Evolutionary conservation across 2,113 vertebrate genomes (phyloP).

Genomic region (Onychostruthus taczanowskii): DNA sequence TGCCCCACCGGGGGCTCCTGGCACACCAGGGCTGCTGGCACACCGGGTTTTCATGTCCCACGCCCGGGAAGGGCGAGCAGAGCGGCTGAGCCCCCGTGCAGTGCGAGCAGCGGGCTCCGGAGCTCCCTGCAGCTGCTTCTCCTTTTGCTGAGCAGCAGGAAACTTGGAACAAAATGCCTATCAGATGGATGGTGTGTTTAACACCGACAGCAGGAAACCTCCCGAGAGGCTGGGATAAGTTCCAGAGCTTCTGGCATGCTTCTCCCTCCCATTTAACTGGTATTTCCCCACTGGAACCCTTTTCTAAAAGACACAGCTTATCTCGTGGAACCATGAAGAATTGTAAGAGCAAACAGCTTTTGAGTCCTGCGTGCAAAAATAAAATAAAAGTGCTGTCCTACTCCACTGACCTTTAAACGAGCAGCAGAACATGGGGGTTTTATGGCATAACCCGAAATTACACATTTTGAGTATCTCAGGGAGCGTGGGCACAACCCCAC

Average conservation of each 20-base stretch:
- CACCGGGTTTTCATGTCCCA: background rate
- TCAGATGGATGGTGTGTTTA: conserved; percentile 21
- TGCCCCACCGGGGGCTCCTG: background rate
- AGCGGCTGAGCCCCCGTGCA: background rate
- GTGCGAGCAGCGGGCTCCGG: background rate
- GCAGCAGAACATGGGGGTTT: background rate
- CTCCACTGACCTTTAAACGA: conserved; percentile 41
- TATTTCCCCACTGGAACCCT: background rate
- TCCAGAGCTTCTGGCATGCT: conserved; percentile 15
- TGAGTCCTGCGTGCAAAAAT: background rate
- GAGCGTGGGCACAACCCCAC: background rate
- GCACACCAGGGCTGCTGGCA: background rate
- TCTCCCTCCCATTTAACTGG: conserved; percentile 23
- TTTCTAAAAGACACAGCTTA: background rate
- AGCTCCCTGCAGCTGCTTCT: background rate
- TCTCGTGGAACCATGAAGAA: background rate
- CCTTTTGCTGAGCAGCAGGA: background rate
- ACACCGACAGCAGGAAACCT: background rate
- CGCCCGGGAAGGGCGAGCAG: background rate
- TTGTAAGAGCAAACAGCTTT: background rate
- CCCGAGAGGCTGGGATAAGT: conserved; percentile 28
- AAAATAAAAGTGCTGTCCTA: background rate
- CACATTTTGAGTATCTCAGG: background rate
- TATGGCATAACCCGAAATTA: background rate
- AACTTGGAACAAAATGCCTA: background rate